phyloP scores from a whole-genome alignment of 2,888 invertebrate species.

The Masnerella sp. region DNA sequence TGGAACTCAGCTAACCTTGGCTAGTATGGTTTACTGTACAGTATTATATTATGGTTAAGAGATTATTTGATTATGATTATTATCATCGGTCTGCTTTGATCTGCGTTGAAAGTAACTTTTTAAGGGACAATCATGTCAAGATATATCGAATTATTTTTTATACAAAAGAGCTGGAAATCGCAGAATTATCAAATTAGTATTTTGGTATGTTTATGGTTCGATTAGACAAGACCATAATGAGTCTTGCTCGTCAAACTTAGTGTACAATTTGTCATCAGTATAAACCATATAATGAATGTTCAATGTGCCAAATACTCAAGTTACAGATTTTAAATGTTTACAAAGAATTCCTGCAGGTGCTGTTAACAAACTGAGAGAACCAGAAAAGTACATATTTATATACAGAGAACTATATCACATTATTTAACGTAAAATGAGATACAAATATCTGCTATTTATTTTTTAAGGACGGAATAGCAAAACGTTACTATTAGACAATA shows the following conservation, averaged over 20 bases:
- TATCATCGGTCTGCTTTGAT: too few relatives aligned
- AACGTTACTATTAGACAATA: constrained; percentile 47
- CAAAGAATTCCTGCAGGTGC: constrained; percentile 49
- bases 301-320: constrained; percentile 76
- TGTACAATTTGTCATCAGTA: constrained; percentile 54
- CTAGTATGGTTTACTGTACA: constrained; percentile 35
- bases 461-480: constrained; percentile 5
- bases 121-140: constrained; percentile 39
- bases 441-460: constrained; percentile 26
- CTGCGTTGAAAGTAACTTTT: too few relatives aligned
- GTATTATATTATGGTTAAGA: constrained; percentile 44
- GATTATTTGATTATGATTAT: constrained; percentile 15
- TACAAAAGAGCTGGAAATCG: neutral
- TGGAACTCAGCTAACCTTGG: too few relatives aligned
- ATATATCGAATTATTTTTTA: constrained; percentile 50
- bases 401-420: constrained; percentile 64
- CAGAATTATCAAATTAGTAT: too few relatives aligned
- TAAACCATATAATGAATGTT: constrained; percentile 66
- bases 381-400: constrained; percentile 64
- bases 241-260: constrained; percentile 35
- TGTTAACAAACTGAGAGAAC: constrained; percentile 52
- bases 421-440: constrained; percentile 9
- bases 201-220: too few relatives aligned
- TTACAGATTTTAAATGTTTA: constrained; percentile 75
- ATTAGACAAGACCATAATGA: constrained; percentile 52